Conservation (phyloP, 2,113 vertebrate genomes). For the Entomyzon cyanotis region DNA sequence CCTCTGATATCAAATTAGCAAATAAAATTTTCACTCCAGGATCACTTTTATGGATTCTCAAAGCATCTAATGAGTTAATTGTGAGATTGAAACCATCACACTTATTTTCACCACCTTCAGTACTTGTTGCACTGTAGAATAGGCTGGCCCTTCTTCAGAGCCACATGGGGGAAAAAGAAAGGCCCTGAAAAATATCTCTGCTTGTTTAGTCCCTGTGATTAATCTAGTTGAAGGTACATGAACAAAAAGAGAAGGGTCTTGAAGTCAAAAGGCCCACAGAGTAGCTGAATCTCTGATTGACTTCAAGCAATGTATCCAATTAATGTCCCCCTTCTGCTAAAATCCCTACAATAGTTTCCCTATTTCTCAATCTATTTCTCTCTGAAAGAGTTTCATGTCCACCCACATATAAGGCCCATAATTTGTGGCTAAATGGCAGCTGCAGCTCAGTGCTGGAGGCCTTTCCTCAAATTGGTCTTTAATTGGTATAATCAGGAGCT, state of each 20-base stretch:
- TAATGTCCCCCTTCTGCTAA: slow-evolving; percentile 38
- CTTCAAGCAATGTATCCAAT: slow-evolving; percentile 66
- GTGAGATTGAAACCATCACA: background rate
- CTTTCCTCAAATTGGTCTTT: slow-evolving; percentile 76
- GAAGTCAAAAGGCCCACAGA: slow-evolving; percentile 64
- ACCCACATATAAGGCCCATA: slow-evolving; percentile 84
- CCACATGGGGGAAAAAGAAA: background rate
- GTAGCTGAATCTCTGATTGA: slow-evolving; percentile 55
- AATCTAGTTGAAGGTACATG: slow-evolving; percentile 64
- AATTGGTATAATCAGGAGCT: slow-evolving; percentile 85
- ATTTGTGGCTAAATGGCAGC: slow-evolving; percentile 86
- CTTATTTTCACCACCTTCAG: background rate
- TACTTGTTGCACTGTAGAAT: background rate
- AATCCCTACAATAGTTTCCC: slow-evolving; percentile 46
- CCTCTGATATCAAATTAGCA: background rate
- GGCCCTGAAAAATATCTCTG: slow-evolving; percentile 51
- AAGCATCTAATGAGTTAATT: background rate
- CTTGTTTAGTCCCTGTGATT: slow-evolving; percentile 63
- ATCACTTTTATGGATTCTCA: background rate
- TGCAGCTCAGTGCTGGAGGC: slow-evolving; percentile 80
- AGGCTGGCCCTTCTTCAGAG: slow-evolving; percentile 1
- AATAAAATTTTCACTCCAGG: background rate
- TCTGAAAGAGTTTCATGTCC: slow-evolving; percentile 81
- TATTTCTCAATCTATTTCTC: slow-evolving; percentile 66
- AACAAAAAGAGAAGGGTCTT: slow-evolving; percentile 64